Evolutionary conservation across 2,797 vertebrate species (phyloP).

Genomic region (Pangasius larnaudii): DNA sequence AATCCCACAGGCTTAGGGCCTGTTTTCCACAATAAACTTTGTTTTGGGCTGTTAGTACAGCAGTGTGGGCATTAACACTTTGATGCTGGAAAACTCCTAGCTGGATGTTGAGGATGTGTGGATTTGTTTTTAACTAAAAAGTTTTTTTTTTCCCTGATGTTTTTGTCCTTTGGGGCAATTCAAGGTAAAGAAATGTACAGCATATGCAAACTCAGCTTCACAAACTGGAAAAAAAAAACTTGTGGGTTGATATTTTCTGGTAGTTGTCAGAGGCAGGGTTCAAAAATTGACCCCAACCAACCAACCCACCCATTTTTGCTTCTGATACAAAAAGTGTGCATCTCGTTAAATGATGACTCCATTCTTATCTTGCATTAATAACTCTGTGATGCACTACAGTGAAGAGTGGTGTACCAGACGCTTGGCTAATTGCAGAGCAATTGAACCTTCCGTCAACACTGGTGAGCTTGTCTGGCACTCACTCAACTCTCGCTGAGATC

Average conservation of each 20-base stretch:
- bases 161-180: background rate
- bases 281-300: background rate
- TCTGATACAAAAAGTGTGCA: background rate
- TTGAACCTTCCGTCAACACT: conserved; percentile 54
- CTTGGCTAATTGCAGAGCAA: conserved; percentile 49
- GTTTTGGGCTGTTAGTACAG: background rate
- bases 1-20: conserved; percentile 18
- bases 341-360: conserved; percentile 22
- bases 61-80: conserved; percentile 12
- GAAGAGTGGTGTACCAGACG: conserved; percentile 28
- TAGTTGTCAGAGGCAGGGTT: background rate
- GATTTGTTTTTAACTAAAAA: background rate
- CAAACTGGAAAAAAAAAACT: too few relatives aligned
- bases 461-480: conserved; percentile 33
- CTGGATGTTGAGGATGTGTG: conserved; percentile 1
- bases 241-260: background rate
- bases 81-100: conserved; percentile 19
- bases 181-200: background rate
- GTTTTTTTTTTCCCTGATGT: background rate
- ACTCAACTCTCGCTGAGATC: conserved; percentile 49
- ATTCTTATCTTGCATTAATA: background rate
- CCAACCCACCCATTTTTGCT: background rate
- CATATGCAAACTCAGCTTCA: background rate
- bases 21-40: conserved; percentile 33
- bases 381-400: conserved; percentile 30